Evolutionary conservation across 2,113 vertebrate genomes (phyloP), one percentile per base, ranked within the genome.

Genomic region (Pterocles gutturalis): DNA sequence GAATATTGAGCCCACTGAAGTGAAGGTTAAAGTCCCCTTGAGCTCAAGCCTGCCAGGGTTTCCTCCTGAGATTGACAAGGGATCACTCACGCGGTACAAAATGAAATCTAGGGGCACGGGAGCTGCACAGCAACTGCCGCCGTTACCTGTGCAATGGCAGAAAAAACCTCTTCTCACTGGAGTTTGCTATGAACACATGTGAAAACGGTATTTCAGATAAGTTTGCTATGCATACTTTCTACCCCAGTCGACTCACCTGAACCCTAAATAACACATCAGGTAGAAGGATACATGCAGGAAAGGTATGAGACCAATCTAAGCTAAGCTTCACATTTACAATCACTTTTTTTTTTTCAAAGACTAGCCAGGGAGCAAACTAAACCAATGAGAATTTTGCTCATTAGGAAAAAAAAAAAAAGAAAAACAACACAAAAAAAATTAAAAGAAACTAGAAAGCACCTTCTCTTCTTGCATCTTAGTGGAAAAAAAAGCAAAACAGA

Each of bases 101-200:
- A 9, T 19, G 1, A 13, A 46, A 22, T 0, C 3, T 2, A 36
- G 0, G 5, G 45, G 29, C 26, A 8, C 18, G 18, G 17, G 26
- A 70, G 7, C 17, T 55, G 29, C 3, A 3, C 0, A 34, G 43
- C 15, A 3, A 31, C 10, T 53, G 61, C 16, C 81, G 55, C 26
- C 64, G 3, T 41, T 48, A 13, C 24, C 34, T 1, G 5, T 1
- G 17, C 41, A 14, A 34, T 0, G 34, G 24, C 36, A 28, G 49
- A 13, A 11, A 76, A 64, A 38, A 12, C 19, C 31, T 17, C 41
- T 69, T 29, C 83, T 70, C 18, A 1, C 34, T 38, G 62, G 2
- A 15, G 16, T 60, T 72, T 29, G 13, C 60, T 28, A 6, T 2
- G 16, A 54, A 51, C 18, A 2, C 16, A 34, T 43, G n/a, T 1